A percentile compares a stretch with the other conserved stretches of the same genome.
Evolutionary conservation across 1,140 invertebrate species (phyloP).

Genomic region (Caenorhabditis brenneri): DNA sequence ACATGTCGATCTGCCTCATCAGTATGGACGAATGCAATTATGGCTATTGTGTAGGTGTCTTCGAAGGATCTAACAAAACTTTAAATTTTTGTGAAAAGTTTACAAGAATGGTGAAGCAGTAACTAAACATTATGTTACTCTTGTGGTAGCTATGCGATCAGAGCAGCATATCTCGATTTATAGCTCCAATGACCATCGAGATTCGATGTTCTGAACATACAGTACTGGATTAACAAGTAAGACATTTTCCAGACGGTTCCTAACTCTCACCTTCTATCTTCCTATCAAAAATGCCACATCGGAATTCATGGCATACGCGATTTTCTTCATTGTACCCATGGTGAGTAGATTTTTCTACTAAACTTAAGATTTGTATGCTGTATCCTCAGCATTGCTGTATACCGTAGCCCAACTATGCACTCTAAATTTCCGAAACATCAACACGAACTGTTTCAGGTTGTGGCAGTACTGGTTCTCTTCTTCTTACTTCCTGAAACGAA

Average conservation of each 20-base stretch:
- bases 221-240: too few relatives aligned
- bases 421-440: too few relatives aligned
- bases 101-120: too few relatives aligned
- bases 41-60: constrained; percentile 3
- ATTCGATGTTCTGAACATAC: too few relatives aligned
- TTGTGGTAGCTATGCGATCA: too few relatives aligned
- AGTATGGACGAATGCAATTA: constrained; percentile 7
- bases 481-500: constrained; percentile 16
- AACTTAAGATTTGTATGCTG: not conserved
- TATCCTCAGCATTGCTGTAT: too few relatives aligned
- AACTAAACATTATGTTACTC: too few relatives aligned
- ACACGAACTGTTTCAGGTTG: not conserved
- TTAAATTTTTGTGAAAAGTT: too few relatives aligned
- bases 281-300: constrained; percentile 2
- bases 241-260: not conserved
- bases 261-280: not conserved
- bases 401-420: too few relatives aligned
- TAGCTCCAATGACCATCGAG: too few relatives aligned
- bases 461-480: not conserved
- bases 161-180: too few relatives aligned
- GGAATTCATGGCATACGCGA: not conserved
- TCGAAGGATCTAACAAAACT: too few relatives aligned
- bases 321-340: constrained; percentile 24
- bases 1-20: not conserved
- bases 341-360: not conserved